These are phyloP conservation scores for Todiramphus saurophagus DNA, from an alignment of 2,113 vertebrate genomes.

Conservation along the genomic window DNA sequence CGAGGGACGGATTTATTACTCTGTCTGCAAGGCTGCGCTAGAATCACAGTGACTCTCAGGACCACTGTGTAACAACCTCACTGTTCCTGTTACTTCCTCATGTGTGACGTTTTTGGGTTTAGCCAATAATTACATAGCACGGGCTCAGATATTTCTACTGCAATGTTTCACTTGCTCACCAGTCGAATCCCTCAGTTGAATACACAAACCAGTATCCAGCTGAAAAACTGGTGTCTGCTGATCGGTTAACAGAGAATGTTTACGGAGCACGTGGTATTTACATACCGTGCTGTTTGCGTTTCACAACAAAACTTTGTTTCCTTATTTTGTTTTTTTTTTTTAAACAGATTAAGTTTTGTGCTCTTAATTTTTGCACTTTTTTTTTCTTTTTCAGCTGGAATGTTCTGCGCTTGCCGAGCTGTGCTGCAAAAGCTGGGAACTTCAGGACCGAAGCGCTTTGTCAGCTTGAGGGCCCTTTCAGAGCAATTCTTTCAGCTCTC, in stretches of 20 bases:
- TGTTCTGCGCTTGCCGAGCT: not conserved
- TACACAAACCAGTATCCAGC: no score
- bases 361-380: not conserved
- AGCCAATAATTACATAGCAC: not conserved
- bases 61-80: not conserved
- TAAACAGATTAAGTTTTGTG: accelerated
- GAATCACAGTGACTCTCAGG: not conserved
- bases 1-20: not conserved
- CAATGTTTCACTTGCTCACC: not conserved
- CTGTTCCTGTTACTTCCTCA: not conserved
- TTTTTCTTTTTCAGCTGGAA: not conserved
- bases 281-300: not conserved
- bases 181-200: not conserved
- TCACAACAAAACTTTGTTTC: not conserved
- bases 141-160: not conserved
- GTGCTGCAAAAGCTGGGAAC: not conserved
- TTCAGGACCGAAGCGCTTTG: not conserved
- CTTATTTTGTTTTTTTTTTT: not conserved
- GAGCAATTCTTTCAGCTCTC: not conserved
- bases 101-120: not conserved
- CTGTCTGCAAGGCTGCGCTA: not conserved
- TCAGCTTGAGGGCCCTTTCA: slow-evolving; percentile 12
- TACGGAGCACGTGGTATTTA: not conserved
- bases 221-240: not conserved
- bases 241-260: not conserved